These are phyloP conservation scores for Chiloscyllium punctatum DNA, from an alignment of 2,797 vertebrate genomes.

Conservation along the genomic window DNA sequence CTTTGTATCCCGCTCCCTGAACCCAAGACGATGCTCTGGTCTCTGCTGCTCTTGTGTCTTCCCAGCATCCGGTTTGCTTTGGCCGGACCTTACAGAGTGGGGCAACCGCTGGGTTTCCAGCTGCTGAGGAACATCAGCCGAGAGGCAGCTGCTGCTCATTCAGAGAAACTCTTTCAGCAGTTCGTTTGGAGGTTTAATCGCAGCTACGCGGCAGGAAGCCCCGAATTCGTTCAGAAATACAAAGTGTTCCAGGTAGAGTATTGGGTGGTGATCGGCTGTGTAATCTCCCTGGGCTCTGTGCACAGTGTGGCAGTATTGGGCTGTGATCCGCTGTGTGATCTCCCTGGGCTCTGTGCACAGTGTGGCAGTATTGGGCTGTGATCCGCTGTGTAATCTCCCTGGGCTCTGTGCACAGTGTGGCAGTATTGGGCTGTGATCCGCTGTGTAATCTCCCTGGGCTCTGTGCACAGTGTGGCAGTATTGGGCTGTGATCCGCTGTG, in stretches of 20 bases:
- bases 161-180: not conserved
- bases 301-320: not conserved
- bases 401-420: not conserved
- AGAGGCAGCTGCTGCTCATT: not conserved
- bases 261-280: not conserved
- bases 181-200: not conserved
- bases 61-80: not conserved
- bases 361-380: too few relatives aligned
- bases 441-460: too few relatives aligned
- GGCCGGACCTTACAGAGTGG: not conserved
- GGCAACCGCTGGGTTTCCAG: not conserved
- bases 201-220: not conserved
- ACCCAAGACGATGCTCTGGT: not conserved
- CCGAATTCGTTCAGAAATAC: not conserved
- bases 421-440: too few relatives aligned
- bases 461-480: too few relatives aligned
- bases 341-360: too few relatives aligned
- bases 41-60: not conserved
- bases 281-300: not conserved
- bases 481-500: too few relatives aligned
- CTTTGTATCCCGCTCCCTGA: not conserved
- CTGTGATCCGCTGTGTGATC: too few relatives aligned
- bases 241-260: not conserved
- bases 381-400: not conserved
- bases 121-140: not conserved